A percentile compares a stretch with the other conserved stretches of the same genome.
Evolutionary conservation across 2,797 vertebrate genomes (phyloP).

Genomic region (Rhinogobio ventralis): DNA sequence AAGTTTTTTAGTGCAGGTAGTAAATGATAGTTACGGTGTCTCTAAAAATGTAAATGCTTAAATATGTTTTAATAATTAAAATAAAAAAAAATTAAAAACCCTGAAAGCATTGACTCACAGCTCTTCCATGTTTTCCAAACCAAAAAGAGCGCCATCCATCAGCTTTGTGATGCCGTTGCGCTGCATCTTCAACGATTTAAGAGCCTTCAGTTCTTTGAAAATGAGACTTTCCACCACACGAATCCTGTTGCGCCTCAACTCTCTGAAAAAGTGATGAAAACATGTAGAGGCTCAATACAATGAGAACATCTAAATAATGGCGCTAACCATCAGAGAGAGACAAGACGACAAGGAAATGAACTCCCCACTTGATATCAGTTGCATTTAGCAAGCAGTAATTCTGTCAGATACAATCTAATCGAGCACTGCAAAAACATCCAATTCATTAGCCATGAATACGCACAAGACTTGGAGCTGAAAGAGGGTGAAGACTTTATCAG

Average conservation of each 20-base stretch:
- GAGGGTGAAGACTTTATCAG: conserved; percentile 92
- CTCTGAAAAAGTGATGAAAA: conserved; percentile 74
- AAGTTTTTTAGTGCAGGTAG: background rate
- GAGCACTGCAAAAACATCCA: conserved; percentile 15
- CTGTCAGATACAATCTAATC: conserved; percentile 33
- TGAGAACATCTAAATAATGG: background rate
- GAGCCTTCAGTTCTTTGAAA: conserved; percentile 94
- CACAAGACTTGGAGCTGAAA: conserved; percentile 93
- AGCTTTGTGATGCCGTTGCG: conserved; percentile 92
- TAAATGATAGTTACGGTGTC: background rate
- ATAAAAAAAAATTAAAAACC: background rate
- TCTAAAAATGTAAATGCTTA: background rate
- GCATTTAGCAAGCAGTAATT: conserved; percentile 6
- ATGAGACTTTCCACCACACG: conserved; percentile 94
- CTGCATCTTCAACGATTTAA: conserved; percentile 95
- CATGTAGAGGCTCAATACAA: background rate
- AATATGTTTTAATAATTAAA: background rate
- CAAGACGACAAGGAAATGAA: background rate
- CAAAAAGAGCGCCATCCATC: conserved; percentile 98
- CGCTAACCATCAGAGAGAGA: background rate
- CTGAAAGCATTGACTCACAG: conserved; percentile 82
- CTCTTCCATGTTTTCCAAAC: conserved; percentile 95
- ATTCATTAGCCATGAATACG: conserved; percentile 70
- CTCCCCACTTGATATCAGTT: conserved; percentile 14
- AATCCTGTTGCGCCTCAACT: conserved; percentile 96